phyloP scores from a whole-genome alignment of 2,797 vertebrate genomes.

The Ambastaia sidthimunki region DNA sequence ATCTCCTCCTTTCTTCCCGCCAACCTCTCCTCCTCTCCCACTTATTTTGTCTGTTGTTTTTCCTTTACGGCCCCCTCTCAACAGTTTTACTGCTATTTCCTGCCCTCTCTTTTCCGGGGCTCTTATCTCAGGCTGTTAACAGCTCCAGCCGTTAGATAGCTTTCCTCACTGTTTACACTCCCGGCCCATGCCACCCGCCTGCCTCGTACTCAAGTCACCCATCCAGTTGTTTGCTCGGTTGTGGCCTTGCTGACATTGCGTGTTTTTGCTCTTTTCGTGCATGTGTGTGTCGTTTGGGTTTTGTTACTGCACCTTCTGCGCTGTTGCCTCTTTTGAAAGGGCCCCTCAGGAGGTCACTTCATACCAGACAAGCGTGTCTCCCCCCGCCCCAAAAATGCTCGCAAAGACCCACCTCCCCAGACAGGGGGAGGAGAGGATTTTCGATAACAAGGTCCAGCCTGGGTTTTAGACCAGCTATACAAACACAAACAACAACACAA shows the following conservation, averaged over 20 bases:
- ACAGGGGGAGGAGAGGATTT: constrained; percentile 23
- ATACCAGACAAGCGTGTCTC: constrained; percentile 61
- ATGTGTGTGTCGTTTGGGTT: constrained; percentile 52
- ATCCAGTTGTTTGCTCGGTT: constrained; percentile 61
- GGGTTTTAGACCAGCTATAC: constrained; percentile 30
- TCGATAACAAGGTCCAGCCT: constrained; percentile 43
- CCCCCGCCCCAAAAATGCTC: constrained; percentile 34
- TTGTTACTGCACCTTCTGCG: constrained; percentile 54
- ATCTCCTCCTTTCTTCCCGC: constrained; percentile 5
- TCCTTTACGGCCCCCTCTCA: constrained; percentile 24
- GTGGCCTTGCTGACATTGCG: constrained; percentile 57
- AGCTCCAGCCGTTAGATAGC: constrained; percentile 43
- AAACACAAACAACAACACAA: constrained; percentile 39
- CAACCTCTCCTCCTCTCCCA: constrained; percentile 35
- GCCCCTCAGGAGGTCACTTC: constrained; percentile 55
- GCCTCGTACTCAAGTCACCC: constrained; percentile 60
- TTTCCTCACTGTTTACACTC: constrained; percentile 69
- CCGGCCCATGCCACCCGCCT: constrained; percentile 57
- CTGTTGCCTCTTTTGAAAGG: constrained; percentile 58
- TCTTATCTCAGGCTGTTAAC: constrained; percentile 42
- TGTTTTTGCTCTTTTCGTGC: constrained; percentile 49
- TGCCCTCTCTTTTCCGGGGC: constrained; percentile 1
- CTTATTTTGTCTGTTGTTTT: constrained; percentile 45
- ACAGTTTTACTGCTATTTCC: constrained; percentile 32
- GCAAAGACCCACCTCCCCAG: neutral